Conservation (phyloP, 2,797 vertebrate genomes). For the Potorous gilbertii region DNA sequence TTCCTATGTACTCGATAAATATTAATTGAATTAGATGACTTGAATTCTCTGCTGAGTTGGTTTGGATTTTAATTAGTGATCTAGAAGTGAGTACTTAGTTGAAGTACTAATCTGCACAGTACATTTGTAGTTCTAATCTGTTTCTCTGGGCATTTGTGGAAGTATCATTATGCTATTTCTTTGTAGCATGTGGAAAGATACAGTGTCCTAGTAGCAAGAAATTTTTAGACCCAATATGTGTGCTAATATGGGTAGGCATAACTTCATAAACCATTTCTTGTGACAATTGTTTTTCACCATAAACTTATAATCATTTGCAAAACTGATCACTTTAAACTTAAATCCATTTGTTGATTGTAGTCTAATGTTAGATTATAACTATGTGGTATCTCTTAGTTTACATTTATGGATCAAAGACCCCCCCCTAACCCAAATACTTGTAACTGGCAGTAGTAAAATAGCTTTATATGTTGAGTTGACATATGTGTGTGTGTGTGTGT, state of each 20-base stretch:
- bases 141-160: conserved; percentile 39
- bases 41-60: conserved; percentile 4
- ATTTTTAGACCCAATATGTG: conserved; percentile 27
- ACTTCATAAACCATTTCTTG: conserved; percentile 23
- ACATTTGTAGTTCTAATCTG: not conserved
- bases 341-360: not conserved
- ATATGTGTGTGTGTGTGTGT: too few species aligned
- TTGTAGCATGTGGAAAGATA: conserved; percentile 36
- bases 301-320: conserved; percentile 21
- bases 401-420: conserved; percentile 5
- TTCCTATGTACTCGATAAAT: conserved; percentile 7
- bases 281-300: conserved; percentile 15
- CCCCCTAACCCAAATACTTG: not conserved
- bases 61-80: conserved; percentile 39
- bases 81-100: conserved; percentile 5
- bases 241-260: too few species aligned
- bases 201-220: not conserved
- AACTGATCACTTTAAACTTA: conserved; percentile 22
- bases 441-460: conserved; percentile 25
- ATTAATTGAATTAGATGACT: conserved; percentile 30
- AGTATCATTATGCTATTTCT: not conserved
- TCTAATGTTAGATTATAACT: conserved; percentile 44
- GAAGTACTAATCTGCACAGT: conserved; percentile 3
- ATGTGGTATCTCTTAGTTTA: conserved; percentile 27
- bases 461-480: conserved; percentile 2